Evolutionary conservation across 2,113 vertebrate species (phyloP), one percentile per base, ranked within the genome.

Genomic region (Podarcis cretensis): DNA sequence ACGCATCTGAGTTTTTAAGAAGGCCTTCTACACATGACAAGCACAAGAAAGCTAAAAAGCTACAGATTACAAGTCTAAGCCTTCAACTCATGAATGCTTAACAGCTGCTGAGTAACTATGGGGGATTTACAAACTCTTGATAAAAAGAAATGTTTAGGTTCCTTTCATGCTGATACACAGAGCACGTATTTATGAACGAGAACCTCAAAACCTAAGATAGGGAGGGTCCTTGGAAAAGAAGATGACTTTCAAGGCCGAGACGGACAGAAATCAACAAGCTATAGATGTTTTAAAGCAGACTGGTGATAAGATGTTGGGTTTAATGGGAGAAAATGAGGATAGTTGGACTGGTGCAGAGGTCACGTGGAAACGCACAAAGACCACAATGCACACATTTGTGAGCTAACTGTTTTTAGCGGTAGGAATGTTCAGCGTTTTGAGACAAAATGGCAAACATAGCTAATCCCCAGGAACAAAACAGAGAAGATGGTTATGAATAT

Each of bases 111-210:
- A 83, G 54, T 32, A 73, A 89, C 81, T 65, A 18, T 1, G n/a
- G 75, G 59, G 63, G 83, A 88, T 88, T 89, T 85, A 63, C 63
- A 90, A 95, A 85, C 66, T 65, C 86, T 3, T 63, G 43, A 82
- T 27, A 77, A 43, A 77, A 59, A 1, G 73, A 32, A 37, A 69
- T 81, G 75, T 40, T 21, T 35, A 63, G 84, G 35, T 6, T 73
- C 85, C 1, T 57, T 3, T 68, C 54, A 18, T 1, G 2, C 14
- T 89, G 77, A 91, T 83, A 83, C 0, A 81, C 40, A 6, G 0
- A 18, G 6, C 2, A 59, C n/a, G 77, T 66, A 63, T 8, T 81
- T 5, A 40, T 9, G 1, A 57, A n/a, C 65, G 73, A 74, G n/a
- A 75, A 63, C 59, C 77, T 82, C 75, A 2, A 0, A 37, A 3